phyloP scores from a whole-genome alignment of 1,140 invertebrate genomes.

The Nasonia longicornis region DNA sequence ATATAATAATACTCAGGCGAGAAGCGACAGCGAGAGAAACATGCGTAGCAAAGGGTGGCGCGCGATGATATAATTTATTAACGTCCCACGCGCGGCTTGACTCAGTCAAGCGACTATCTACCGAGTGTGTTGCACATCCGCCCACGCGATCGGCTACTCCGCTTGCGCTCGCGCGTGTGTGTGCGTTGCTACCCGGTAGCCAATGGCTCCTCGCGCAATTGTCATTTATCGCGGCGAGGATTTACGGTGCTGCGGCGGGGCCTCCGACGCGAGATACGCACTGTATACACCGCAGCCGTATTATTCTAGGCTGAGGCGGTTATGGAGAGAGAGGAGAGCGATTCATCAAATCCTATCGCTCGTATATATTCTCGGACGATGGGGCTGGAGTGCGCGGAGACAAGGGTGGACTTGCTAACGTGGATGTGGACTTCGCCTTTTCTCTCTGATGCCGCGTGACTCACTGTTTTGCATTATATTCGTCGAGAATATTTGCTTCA shows the following conservation, averaged over 20 bases:
- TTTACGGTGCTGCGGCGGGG: slow-evolving; percentile 59
- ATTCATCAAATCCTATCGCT: slow-evolving; percentile 63
- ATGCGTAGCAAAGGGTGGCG: slow-evolving; percentile 48
- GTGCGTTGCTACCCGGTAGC: slow-evolving; percentile 51
- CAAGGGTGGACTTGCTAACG: neutral
- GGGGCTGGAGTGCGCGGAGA: neutral
- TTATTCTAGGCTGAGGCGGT: slow-evolving; percentile 39
- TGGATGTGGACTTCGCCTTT: neutral
- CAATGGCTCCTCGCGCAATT: slow-evolving; percentile 58
- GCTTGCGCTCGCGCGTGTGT: neutral
- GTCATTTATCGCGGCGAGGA: slow-evolving; percentile 62
- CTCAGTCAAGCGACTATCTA: neutral
- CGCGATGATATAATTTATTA: slow-evolving; percentile 62
- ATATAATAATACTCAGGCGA: neutral
- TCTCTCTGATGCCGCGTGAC: neutral
- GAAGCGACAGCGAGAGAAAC: neutral
- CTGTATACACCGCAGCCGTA: neutral
- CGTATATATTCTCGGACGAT: slow-evolving; percentile 52
- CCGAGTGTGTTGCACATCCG: slow-evolving; percentile 43
- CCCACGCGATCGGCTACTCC: slow-evolving; percentile 58
- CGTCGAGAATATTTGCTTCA: too few species aligned
- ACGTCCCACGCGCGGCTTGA: slow-evolving; percentile 59
- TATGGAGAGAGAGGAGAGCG: slow-evolving; percentile 47
- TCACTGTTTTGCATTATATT: too few species aligned
- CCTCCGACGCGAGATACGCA: neutral